phyloP scores from a whole-genome alignment of 1,140 invertebrate species.

The Episyrphus balteatus region DNA sequence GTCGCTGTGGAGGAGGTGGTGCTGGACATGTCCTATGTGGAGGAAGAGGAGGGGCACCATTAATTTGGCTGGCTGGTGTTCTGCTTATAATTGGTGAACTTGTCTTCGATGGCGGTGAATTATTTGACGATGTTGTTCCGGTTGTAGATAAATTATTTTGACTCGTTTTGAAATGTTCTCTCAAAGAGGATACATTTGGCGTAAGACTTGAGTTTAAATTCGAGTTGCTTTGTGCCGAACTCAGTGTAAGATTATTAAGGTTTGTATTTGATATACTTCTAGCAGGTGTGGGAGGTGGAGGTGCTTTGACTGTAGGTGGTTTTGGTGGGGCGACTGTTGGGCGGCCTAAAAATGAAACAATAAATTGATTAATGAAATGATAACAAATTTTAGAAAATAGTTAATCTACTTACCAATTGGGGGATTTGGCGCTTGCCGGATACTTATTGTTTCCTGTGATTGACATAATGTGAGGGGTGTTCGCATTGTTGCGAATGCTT shows the following conservation, averaged over 20 bases:
- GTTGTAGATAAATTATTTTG: too few relatives aligned
- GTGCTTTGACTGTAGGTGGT: slow-evolving; percentile 32
- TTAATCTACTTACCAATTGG: slow-evolving; percentile 24
- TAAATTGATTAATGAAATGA: not conserved
- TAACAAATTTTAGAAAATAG: not conserved
- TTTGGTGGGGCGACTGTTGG: slow-evolving; percentile 20
- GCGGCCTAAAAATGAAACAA: slow-evolving; percentile 7
- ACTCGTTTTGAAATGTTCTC: slow-evolving; percentile 21
- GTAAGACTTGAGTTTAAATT: slow-evolving; percentile 1
- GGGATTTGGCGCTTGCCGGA: slow-evolving; percentile 26
- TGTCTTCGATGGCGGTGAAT: slow-evolving; percentile 11
- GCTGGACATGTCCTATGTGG: slow-evolving; percentile 33
- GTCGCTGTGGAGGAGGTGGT: slow-evolving; percentile 30
- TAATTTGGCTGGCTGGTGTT: slow-evolving; percentile 9
- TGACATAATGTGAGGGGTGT: slow-evolving; percentile 18
- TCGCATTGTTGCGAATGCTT: slow-evolving; percentile 33
- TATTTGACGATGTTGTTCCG: slow-evolving; percentile 16
- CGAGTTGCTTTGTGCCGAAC: slow-evolving; percentile 11
- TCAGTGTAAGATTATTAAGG: slow-evolving; percentile 15
- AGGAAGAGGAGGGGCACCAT: slow-evolving; percentile 29
- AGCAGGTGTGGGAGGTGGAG: slow-evolving; percentile 32
- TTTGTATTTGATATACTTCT: slow-evolving; percentile 35
- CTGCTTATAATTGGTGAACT: slow-evolving; percentile 3
- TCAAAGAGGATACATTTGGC: slow-evolving; percentile 25
- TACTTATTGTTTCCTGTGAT: slow-evolving; percentile 19